Evolutionary conservation across 2,113 vertebrate species (phyloP).

Genomic region (Centropristis striata): DNA sequence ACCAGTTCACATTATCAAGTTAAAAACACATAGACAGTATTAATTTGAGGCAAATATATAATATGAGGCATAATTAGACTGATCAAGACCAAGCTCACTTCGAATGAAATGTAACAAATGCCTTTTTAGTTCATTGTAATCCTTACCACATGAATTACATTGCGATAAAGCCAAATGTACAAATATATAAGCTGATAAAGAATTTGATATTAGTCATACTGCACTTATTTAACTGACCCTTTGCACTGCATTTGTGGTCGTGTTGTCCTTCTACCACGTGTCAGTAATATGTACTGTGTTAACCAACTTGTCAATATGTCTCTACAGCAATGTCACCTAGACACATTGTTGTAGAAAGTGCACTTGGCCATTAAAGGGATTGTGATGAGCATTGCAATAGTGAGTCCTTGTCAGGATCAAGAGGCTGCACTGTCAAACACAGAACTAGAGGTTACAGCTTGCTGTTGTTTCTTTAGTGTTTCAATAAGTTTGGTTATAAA

Average conservation of each 20-base stretch:
- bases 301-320: conserved; percentile 41
- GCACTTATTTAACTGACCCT: not conserved
- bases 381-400: conserved; percentile 46
- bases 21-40: not conserved
- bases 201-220: not conserved
- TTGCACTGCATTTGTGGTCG: not conserved
- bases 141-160: not conserved
- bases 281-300: conserved; percentile 24
- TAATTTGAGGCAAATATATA: not conserved
- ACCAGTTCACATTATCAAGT: conserved; percentile 6
- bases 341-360: conserved; percentile 5
- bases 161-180: not conserved
- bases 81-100: not conserved
- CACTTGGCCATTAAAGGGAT: conserved; percentile 24
- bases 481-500: not conserved
- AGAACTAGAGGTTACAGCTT: conserved; percentile 17
- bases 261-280: conserved; percentile 23
- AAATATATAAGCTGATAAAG: not conserved
- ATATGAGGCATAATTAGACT: not conserved
- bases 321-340: conserved; percentile 40
- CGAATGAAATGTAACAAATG: not conserved
- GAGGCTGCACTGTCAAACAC: conserved; percentile 24
- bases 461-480: not conserved
- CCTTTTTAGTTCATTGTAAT: not conserved
- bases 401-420: conserved; percentile 39